Conservation (phyloP, 2,888 invertebrate species). For the Cosmorhoe ocellata region DNA sequence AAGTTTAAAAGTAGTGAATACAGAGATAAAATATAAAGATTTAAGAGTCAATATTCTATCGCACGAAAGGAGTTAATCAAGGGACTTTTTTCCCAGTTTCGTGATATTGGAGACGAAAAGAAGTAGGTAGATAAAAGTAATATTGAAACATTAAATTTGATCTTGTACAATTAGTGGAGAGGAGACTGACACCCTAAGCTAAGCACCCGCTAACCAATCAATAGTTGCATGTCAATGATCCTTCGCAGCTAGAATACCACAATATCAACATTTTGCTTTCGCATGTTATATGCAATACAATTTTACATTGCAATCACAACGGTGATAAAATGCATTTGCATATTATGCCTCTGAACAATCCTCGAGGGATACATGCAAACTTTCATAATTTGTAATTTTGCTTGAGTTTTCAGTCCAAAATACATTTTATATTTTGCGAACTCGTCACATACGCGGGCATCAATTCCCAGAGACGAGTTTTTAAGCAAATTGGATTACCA, state of each 20-base stretch:
- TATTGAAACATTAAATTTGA: background rate
- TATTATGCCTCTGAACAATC: constrained; percentile 18
- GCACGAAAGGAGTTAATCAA: too few species aligned
- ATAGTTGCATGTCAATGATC: constrained; percentile 50
- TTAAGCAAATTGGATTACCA: constrained; percentile 30
- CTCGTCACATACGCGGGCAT: constrained; percentile 32
- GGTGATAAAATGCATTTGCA: constrained; percentile 28
- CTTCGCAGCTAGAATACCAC: constrained; percentile 35
- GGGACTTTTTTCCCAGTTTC: too few species aligned
- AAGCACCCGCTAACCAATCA: constrained; percentile 43
- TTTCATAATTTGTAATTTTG: constrained; percentile 30
- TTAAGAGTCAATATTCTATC: too few species aligned
- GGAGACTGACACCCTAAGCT: constrained; percentile 18
- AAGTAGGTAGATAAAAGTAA: too few species aligned
- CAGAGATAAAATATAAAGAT: too few species aligned
- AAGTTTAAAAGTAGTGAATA: too few species aligned
- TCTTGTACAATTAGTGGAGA: constrained; percentile 1
- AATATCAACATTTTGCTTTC: constrained; percentile 37
- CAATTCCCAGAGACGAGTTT: constrained; percentile 30
- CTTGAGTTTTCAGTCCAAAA: constrained; percentile 30
- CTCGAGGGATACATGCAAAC: constrained; percentile 27
- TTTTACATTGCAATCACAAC: constrained; percentile 29
- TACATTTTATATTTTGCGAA: constrained; percentile 33
- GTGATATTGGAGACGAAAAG: too few species aligned
- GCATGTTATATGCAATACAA: constrained; percentile 7